Base-by-base conservation (phyloP, 2,113 vertebrate species). In the Ammodytes dubius region DNA sequence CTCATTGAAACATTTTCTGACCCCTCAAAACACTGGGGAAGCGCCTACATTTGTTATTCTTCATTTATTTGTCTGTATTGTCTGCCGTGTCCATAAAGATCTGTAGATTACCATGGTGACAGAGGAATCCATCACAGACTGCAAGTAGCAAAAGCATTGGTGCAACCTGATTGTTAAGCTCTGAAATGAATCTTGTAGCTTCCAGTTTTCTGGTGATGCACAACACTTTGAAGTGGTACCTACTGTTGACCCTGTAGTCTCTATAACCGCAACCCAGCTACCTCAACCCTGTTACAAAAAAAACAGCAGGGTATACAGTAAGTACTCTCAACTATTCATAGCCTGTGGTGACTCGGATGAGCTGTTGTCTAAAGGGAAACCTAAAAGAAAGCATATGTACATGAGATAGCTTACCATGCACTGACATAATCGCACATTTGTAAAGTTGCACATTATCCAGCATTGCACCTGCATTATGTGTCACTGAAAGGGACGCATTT, bases 321-420 rank as follows among this genome's bases (percentile, higher is more conserved):
- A 86, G 86, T 64, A 63, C 82, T 76, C 84, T 86, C 66, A 40
- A 79, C 60, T 88, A 88, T 92, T 81, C 88, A 87, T 86, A 83
- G 81, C 58, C 19, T 50, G 2, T 84, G 63, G 70, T 50, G 57
- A 53, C 69, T 84, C 79, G 59, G 85, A 85, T 72, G 74, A 78
- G 49, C n/a, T 87, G 87, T 52, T 81, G 77, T 79, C 79, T 85
- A 68, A 84, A 83, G 73, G 84, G 49, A 86, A 86, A 85, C 63
- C 69, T 64, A 63, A 19, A 85, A 56, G 73, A 78, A 91, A 82
- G 86, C 74, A 87, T 84, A 76, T 84, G 77, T 53, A 83, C 80
- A 86, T 66, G 50, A 73, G 60, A 39, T 61, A 59, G 70, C 27
- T 66, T 43, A 53, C n/a, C 61, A 61, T 61, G 52, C 70, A 15